Conservation (phyloP, 2,888 invertebrate genomes). For the Eubasilissa splendida region DNA sequence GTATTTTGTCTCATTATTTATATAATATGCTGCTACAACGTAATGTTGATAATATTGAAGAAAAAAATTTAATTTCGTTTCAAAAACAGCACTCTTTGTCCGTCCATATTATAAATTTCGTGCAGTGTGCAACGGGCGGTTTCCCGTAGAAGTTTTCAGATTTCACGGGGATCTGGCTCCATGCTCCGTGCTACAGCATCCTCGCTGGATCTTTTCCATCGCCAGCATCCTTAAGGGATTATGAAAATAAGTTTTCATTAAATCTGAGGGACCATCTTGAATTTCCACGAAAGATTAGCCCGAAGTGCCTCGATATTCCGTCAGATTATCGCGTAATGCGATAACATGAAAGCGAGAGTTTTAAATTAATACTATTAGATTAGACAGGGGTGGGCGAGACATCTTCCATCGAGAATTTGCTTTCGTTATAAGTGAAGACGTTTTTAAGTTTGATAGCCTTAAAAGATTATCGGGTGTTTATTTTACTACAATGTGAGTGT, state of each 20-base stretch:
- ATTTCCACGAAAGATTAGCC: conserved; percentile 19
- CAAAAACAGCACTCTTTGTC: too few species aligned
- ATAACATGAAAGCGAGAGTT: conserved; percentile 22
- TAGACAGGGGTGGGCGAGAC: background rate
- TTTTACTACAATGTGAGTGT: too few species aligned
- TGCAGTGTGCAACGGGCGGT: background rate
- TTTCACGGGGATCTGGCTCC: conserved; percentile 41
- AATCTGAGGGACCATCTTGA: conserved; percentile 36
- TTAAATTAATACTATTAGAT: conserved; percentile 16
- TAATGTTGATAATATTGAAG: too few species aligned
- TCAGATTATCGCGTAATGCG: conserved; percentile 31
- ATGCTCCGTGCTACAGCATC: background rate
- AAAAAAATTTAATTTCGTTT: too few species aligned
- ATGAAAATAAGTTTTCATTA: conserved; percentile 56
- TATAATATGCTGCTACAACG: too few species aligned
- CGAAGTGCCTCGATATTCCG: conserved; percentile 25
- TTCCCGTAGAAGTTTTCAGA: conserved; percentile 18
- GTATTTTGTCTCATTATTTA: too few species aligned
- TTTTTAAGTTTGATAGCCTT: conserved; percentile 29
- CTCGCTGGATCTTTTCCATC: conserved; percentile 1
- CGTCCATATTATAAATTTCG: too few species aligned
- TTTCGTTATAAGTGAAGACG: background rate
- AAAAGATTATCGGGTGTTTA: conserved; percentile 20
- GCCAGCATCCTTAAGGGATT: conserved; percentile 40
- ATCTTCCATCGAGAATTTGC: conserved; percentile 19